These are phyloP conservation scores for Rallus crepitans DNA, from an alignment of 2,797 vertebrate genomes.

Conservation along the genomic window DNA sequence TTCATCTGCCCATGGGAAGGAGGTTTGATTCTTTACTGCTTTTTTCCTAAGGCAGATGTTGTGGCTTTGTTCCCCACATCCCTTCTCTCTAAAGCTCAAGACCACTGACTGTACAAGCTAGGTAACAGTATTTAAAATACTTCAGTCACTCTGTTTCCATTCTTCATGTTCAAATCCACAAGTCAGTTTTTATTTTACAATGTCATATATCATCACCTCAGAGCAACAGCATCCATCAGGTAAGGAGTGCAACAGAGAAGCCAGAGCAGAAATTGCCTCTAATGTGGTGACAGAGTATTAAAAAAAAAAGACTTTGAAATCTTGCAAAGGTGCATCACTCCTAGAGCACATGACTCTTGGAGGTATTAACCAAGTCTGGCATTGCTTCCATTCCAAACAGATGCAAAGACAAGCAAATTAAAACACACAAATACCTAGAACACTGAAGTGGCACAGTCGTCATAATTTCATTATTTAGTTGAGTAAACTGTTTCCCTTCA, in stretches of 20 bases:
- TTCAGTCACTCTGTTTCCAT: neutral
- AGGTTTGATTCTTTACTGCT: neutral
- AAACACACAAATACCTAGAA: neutral
- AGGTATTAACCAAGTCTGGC: neutral
- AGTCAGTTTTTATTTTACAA: neutral
- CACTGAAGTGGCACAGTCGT: neutral
- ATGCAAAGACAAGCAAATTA: neutral
- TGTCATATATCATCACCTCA: neutral
- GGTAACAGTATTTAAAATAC: neutral
- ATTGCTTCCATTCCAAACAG: neutral
- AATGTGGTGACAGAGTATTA: neutral
- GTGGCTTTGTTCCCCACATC: neutral
- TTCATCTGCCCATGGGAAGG: neutral
- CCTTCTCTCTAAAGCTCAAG: neutral
- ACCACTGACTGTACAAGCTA: neutral
- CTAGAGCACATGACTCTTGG: neutral
- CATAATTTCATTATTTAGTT: neutral
- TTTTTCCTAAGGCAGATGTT: neutral
- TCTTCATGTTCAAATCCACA: neutral
- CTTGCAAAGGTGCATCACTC: neutral
- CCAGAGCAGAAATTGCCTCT: neutral
- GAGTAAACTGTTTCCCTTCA: neutral
- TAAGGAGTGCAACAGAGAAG: neutral
- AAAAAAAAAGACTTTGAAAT: neutral
- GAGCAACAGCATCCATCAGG: neutral